These are phyloP conservation scores for Bostrychus sinensis DNA, from an alignment of 2,113 vertebrate species.

Conservation along the genomic window DNA sequence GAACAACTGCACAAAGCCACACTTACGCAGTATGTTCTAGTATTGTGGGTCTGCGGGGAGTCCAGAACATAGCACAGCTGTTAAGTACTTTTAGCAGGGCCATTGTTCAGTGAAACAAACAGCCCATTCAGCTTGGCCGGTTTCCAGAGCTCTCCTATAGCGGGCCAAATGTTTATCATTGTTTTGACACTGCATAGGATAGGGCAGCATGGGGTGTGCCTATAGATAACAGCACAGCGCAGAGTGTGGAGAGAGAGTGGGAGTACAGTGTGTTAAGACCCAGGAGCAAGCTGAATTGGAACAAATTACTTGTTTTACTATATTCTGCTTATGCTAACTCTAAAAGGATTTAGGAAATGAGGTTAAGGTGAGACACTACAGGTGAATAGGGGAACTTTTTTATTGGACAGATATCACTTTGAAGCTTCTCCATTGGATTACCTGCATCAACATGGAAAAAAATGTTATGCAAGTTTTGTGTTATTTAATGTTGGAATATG, in stretches of 20 bases:
- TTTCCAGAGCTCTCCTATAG: conserved; percentile 74
- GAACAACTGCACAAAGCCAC: conserved; percentile 64
- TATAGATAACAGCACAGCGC: conserved; percentile 59
- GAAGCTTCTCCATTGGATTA: too few relatives aligned
- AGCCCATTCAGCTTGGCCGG: conserved; percentile 75
- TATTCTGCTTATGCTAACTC: neutral
- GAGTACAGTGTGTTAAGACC: conserved; percentile 24
- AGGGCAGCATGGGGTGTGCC: conserved; percentile 70
- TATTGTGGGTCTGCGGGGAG: conserved; percentile 64
- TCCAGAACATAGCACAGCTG: conserved; percentile 69
- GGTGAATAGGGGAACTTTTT: neutral
- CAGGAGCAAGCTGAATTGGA: conserved; percentile 9
- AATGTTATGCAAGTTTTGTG: too few relatives aligned
- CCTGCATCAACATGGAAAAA: too few relatives aligned
- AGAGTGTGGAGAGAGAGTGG: conserved; percentile 5
- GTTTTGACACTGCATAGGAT: conserved; percentile 76
- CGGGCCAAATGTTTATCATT: conserved; percentile 77
- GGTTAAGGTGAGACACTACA: neutral
- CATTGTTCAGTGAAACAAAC: conserved; percentile 79
- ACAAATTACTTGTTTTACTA: conserved; percentile 10
- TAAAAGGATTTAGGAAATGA: neutral
- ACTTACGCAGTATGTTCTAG: conserved; percentile 53
- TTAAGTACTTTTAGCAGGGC: conserved; percentile 74
- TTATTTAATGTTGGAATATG: too few relatives aligned
- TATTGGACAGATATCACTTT: too few relatives aligned